Evolutionary conservation across 2,888 invertebrate species (phyloP), one percentile per base, ranked within the genome.

Genomic region (Lasioglossum pauxillum): DNA sequence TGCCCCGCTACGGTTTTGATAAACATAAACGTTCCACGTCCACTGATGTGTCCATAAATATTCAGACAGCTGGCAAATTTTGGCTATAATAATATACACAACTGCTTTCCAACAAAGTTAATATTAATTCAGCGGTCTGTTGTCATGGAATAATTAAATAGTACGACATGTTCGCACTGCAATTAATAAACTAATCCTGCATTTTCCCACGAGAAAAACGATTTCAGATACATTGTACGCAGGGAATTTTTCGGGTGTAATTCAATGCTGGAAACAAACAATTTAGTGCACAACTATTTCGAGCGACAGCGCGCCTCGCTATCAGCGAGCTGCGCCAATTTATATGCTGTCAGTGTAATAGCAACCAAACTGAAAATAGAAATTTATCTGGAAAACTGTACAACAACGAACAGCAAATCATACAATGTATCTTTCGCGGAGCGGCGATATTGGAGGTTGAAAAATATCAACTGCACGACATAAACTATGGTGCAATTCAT

Each of bases 281-380:
- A 31, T 16, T 64, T 31, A 31, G 64, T 31, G 64, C 7, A 0
- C 16, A 27, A 64, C 27, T 16, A 16, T 64, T 64, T 64, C 16
- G 14, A 14, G 31, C 27, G 64, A 64, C 14, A 64, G 16, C 5
- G 64, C 14, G 14, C 27, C 10, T 1, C 64, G 16, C 27, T 31
- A 31, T 64, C 64, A 16, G 60, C 12, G 1, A 5, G 64, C 64
- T 31, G 64, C 16, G 2, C n/a, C 41, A 41, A 71, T 71, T 38
- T 71, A 71, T 71, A 41, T 38, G 5, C 38, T 38, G 38, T 69
- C 71, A 12, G n/a, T 71, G 41, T 71, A 71, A 71, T 71, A 41
- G 38, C 12, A 71, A 71, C 41, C 64, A 46, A 77, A 77, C 60
- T 60, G 46, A 49, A 27, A 27, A 16, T 49, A 12, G 71, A 67